Evolutionary conservation across 2,113 vertebrate species (phyloP).

Genomic region (Hippocampus comes): DNA sequence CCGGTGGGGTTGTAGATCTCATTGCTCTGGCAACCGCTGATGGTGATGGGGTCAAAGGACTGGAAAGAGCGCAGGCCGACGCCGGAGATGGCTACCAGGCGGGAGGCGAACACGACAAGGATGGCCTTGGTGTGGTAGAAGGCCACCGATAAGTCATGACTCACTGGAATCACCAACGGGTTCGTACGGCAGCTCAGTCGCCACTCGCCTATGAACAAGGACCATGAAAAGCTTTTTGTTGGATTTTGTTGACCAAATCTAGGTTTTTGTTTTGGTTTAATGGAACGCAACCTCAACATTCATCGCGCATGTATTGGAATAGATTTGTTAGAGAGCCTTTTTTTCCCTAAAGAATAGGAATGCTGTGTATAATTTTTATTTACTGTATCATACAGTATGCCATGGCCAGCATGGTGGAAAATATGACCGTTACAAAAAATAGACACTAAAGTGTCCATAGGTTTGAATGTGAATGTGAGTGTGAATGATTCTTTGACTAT

Average conservation of each 20-base stretch:
- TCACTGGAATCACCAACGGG: constrained; percentile 95
- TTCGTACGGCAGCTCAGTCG: constrained; percentile 96
- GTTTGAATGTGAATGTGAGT: too few species aligned
- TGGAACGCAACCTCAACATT: too few species aligned
- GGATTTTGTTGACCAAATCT: not conserved
- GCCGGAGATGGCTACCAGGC: constrained; percentile 91
- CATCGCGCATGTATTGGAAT: too few species aligned
- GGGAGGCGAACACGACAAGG: constrained; percentile 86
- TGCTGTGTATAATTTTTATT: too few species aligned
- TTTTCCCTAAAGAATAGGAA: too few species aligned
- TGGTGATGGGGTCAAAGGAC: constrained; percentile 97
- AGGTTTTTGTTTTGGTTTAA: not conserved
- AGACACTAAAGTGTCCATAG: too few species aligned
- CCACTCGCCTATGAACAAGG: constrained; percentile 81
- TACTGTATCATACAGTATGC: too few species aligned
- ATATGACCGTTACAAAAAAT: too few species aligned
- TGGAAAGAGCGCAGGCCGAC: constrained; percentile 97
- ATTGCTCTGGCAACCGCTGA: constrained; percentile 95
- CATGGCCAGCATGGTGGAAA: too few species aligned
- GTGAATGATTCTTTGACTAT: too few species aligned
- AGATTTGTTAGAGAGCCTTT: too few species aligned
- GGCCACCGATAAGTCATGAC: constrained; percentile 94
- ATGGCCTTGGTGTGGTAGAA: constrained; percentile 96
- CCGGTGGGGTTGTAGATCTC: constrained; percentile 95
- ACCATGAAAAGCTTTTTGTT: not conserved